Percentiles rank a stretch among this genome's conserved stretches.
Evolutionary conservation across 2,113 vertebrate species (phyloP).

Genomic region (Mohoua ochrocephala): DNA sequence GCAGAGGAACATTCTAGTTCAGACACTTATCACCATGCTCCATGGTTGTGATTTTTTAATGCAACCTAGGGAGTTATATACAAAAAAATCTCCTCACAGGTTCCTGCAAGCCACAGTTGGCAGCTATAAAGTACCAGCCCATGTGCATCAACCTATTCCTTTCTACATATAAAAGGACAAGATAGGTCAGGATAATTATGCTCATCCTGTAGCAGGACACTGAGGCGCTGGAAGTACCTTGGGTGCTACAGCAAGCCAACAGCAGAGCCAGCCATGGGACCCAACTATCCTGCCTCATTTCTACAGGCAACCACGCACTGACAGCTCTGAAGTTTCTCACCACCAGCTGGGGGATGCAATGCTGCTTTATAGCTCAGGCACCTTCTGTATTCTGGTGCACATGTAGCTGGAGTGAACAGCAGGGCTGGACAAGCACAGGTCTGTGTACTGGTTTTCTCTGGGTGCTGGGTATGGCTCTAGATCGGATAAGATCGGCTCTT

Average conservation of each 20-base stretch:
- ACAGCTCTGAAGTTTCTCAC: not conserved
- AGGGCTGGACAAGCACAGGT: not conserved
- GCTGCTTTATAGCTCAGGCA: not conserved
- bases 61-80: not conserved
- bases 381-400: not conserved
- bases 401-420: not conserved
- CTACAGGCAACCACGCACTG: fast-evolving
- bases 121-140: not conserved
- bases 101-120: not conserved
- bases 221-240: not conserved
- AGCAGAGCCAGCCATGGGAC: not conserved
- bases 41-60: not conserved
- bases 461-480: not conserved
- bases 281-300: not conserved
- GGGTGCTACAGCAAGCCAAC: not conserved
- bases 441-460: not conserved
- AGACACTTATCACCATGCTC: not conserved
- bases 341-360: not conserved
- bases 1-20: not conserved
- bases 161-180: not conserved
- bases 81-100: not conserved
- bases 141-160: not conserved
- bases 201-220: not conserved
- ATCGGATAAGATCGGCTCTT: fast-evolving
- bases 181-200: not conserved